A percentile compares a stretch with the other conserved stretches of the same genome.
These are phyloP conservation scores for Apostichopus californicus DNA, from an alignment of 35 echinoderm and acorn worm genomes.

Conservation along the genomic window DNA sequence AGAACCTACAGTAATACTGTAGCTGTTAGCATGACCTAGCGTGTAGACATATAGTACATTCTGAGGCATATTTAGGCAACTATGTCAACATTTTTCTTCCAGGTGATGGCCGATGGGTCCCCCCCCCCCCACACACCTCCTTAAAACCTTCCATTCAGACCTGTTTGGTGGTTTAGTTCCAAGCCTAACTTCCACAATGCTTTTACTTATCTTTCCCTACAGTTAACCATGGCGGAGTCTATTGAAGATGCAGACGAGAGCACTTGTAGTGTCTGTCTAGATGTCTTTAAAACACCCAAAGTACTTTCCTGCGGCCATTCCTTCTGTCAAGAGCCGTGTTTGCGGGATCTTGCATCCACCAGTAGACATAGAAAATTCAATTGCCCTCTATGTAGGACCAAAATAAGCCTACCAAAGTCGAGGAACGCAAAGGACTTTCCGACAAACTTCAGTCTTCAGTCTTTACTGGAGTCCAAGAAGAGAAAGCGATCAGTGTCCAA, in stretches of 20 bases:
- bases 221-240: background rate
- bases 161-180: too few species aligned
- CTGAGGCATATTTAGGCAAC: too few species aligned
- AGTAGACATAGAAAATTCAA: background rate
- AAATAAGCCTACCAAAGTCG: conserved; percentile 7
- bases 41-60: too few species aligned
- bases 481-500: background rate
- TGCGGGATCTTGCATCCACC: background rate
- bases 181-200: too few species aligned
- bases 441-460: conserved; percentile 40
- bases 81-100: too few species aligned
- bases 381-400: conserved; percentile 30
- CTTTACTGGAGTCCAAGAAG: conserved; percentile 14
- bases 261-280: conserved; percentile 40
- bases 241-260: background rate
- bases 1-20: too few species aligned
- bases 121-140: too few species aligned
- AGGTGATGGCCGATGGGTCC: too few species aligned
- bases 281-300: conserved; percentile 39
- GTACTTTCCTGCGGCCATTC: conserved; percentile 51
- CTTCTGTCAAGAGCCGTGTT: conserved; percentile 42
- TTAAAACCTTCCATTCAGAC: too few species aligned
- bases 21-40: too few species aligned
- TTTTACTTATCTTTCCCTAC: background rate
- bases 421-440: conserved; percentile 3